Conservation (phyloP, 2,797 vertebrate genomes). For the Novumbra hubbsi region DNA sequence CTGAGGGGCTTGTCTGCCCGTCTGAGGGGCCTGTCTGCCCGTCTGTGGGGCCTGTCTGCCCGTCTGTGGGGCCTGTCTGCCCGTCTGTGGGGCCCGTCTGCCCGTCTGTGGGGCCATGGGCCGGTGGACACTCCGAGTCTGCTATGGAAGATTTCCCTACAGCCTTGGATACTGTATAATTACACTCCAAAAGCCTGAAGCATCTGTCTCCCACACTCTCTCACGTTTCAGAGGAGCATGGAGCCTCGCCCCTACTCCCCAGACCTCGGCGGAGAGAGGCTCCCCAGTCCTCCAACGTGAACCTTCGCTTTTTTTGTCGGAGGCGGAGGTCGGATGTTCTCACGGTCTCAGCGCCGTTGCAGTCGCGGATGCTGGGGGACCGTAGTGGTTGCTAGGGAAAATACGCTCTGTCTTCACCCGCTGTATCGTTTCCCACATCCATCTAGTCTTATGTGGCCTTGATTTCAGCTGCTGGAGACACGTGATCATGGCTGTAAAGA, state of each 20-base stretch:
- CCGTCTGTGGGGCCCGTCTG: conserved; percentile 26
- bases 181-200: conserved; percentile 74
- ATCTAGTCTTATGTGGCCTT: conserved; percentile 46
- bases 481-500: conserved; percentile 41
- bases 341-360: conserved; percentile 46
- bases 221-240: conserved; percentile 66
- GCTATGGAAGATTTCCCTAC: conserved; percentile 72
- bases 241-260: conserved; percentile 68
- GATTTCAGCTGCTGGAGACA: conserved; percentile 45
- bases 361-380: conserved; percentile 46
- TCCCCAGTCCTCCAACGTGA: conserved; percentile 45
- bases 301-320: conserved; percentile 66
- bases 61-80: conserved; percentile 21
- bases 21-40: conserved; percentile 23
- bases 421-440: conserved; percentile 21
- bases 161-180: conserved; percentile 74
- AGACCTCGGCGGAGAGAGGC: conserved; percentile 66
- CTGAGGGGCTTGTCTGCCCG: conserved; percentile 22
- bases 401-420: conserved; percentile 27
- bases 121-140: conserved; percentile 56
- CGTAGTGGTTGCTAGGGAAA: conserved; percentile 35
- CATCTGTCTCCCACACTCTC: conserved; percentile 68
- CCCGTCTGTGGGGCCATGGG: conserved; percentile 4
- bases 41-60: not conserved
- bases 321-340: conserved; percentile 56